Conservation (phyloP, 1,140 invertebrate species). For the Dendroctonus ponderosae region DNA sequence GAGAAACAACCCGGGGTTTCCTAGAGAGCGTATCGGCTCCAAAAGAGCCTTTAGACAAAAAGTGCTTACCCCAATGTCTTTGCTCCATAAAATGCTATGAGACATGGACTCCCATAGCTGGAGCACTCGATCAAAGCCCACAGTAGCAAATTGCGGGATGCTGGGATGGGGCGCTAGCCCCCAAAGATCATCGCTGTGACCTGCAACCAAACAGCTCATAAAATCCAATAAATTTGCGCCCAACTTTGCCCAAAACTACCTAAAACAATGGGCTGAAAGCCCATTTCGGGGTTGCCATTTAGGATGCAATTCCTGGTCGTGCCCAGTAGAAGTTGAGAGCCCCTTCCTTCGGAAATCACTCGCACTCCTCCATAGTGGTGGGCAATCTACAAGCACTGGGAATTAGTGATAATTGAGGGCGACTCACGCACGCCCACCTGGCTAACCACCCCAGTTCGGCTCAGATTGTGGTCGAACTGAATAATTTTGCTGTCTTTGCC, state of each 20-base stretch:
- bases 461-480: conserved; percentile 68
- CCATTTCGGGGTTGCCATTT: conserved; percentile 74
- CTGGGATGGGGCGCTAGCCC: conserved; percentile 79
- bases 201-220: no score
- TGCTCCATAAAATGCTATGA: conserved; percentile 85
- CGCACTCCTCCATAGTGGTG: conserved; percentile 79
- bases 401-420: no score
- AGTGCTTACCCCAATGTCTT: conserved; percentile 74
- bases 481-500: conserved; percentile 83
- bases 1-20: no score
- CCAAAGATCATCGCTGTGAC: conserved; percentile 91
- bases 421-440: conserved; percentile 56
- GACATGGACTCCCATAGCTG: conserved; percentile 90
- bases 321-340: conserved; percentile 79
- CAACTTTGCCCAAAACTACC: neutral
- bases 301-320: conserved; percentile 90
- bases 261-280: conserved; percentile 76
- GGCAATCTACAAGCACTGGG: no score
- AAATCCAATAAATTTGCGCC: neutral
- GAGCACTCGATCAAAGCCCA: conserved; percentile 79
- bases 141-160: conserved; percentile 84
- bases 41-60: no score
- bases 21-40: no score
- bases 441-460: conserved; percentile 65
- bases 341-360: conserved; percentile 79